Conservation (phyloP, 2,797 vertebrate species). For the Pseudomugil tenellus region DNA sequence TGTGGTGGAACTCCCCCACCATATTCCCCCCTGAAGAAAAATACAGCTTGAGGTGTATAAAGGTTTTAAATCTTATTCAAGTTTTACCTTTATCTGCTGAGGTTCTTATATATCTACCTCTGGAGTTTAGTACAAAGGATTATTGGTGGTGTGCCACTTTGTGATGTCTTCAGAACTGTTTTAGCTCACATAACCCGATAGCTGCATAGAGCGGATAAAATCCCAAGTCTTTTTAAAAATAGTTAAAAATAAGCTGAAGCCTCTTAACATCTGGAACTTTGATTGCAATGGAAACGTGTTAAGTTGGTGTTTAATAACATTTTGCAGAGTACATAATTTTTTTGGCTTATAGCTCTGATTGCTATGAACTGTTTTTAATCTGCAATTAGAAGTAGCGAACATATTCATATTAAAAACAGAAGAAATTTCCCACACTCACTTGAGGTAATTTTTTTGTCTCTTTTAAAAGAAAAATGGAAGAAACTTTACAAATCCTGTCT, state of each 20-base stretch:
- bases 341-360: not conserved
- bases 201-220: not conserved
- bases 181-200: too few relatives aligned
- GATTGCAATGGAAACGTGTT: not conserved
- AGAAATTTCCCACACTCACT: not conserved
- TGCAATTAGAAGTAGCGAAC: not conserved
- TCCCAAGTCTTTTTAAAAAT: not conserved
- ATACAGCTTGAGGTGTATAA: not conserved
- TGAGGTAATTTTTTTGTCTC: not conserved
- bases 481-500: not conserved
- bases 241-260: not conserved
- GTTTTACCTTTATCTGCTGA: not conserved
- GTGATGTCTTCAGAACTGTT: too few relatives aligned
- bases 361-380: not conserved
- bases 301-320: not conserved
- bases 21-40: not conserved
- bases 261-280: too few relatives aligned
- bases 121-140: not conserved
- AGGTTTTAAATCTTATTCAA: not conserved
- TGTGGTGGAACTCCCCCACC: conserved; percentile 29
- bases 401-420: not conserved
- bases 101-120: not conserved
- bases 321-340: not conserved
- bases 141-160: not conserved
- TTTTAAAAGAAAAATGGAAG: not conserved